Percentiles rank a stretch among this genome's conserved stretches.
Evolutionary conservation across 2,797 vertebrate species (phyloP).

Genomic region (Crenuchus spilurus): DNA sequence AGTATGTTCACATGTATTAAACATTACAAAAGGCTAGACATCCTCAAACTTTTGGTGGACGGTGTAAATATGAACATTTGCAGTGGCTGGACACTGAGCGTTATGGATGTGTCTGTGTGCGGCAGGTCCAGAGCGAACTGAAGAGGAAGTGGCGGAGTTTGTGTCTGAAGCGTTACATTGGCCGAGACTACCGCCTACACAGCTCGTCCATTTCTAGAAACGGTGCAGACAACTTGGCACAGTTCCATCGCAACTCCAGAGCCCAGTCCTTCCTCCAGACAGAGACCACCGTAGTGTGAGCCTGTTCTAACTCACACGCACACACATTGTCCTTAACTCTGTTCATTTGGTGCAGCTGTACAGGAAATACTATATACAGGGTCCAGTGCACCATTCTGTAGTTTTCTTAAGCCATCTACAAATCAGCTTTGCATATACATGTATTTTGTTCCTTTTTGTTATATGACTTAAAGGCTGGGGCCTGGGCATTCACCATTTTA

Average conservation of each 20-base stretch:
- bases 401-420: not conserved
- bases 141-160: conserved; percentile 85
- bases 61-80: too few species aligned
- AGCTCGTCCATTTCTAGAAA: conserved; percentile 77
- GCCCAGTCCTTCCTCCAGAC: conserved; percentile 91
- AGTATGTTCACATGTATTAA: not conserved
- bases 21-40: not conserved
- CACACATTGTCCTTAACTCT: not conserved
- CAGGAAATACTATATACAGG: conserved; percentile 3
- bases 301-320: not conserved
- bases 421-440: not conserved
- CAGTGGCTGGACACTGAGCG: too few species aligned
- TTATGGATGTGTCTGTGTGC: conserved; percentile 1
- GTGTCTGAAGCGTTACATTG: conserved; percentile 74
- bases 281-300: conserved; percentile 87
- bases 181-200: conserved; percentile 76
- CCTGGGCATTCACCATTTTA: not conserved
- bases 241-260: conserved; percentile 75
- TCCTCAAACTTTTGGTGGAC: not conserved
- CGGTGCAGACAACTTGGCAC: conserved; percentile 75
- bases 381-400: not conserved
- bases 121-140: conserved; percentile 90
- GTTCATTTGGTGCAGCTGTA: not conserved
- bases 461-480: not conserved
- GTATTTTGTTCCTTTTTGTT: not conserved